Evolutionary conservation across 2,888 invertebrate species (phyloP), one percentile per base, ranked within the genome.

Genomic region (Cyclophora albipunctata): DNA sequence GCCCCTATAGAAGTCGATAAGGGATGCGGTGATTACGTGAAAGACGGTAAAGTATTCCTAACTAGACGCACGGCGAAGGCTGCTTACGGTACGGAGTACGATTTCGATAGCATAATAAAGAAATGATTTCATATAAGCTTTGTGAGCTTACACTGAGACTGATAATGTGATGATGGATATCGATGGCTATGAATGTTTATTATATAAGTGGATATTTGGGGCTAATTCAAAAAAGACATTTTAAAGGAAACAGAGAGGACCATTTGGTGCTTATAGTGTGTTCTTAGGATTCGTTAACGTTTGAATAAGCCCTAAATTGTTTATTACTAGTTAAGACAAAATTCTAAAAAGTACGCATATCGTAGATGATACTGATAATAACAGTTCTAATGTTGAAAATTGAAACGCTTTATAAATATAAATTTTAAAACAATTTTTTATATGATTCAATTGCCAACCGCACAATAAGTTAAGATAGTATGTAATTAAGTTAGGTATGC

Each of bases 141-240:
- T 76, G 66, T 62, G 62, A 60, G 70, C 71, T 75, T 78, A 68
- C 69, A 67, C 73, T 80, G 86, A 87, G 86, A 87, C 86, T 87
- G 86, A 87, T 71, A 74, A 57, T 84, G 83, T 84, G 81, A 83
- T 81, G 81, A 72, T 75, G 78, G 66, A 60, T 67, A 70, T 65
- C 69, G 69, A 63, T 62, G 64, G 62, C 63, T 63, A 66, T 64
- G 63, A 59, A 65, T 58, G 66, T 65, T 56, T 69, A 73, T 67
- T 64, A 70, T 66, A 63, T 69, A 69, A 60, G 65, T 66, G 37
- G 5, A 37, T 53, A 58, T 60, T 66, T 64, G 63, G 60, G 62
- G 61, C 60, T 62, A 58, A 62, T 64, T 65, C 60, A 52, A 43
- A 3, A 37, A 60, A 58, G 59, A 46, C 46, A 54, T 57, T 54